Conservation (phyloP, 2,888 invertebrate genomes). For the Cataglyphis albicans region DNA sequence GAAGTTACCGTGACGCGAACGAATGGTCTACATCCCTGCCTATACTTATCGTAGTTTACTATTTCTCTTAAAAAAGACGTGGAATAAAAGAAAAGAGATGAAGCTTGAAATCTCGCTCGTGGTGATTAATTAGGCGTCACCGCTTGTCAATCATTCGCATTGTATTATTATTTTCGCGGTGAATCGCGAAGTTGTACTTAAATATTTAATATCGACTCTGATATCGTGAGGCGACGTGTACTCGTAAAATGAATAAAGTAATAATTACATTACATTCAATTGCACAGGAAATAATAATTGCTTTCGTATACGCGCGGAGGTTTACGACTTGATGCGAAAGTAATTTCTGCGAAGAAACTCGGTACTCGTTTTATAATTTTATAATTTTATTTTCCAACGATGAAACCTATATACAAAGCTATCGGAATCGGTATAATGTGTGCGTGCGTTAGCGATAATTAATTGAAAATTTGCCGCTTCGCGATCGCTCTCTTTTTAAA, state of each 20-base stretch:
- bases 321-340: background rate
- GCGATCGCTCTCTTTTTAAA: background rate
- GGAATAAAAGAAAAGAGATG: background rate
- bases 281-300: conserved; percentile 12
- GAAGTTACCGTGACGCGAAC: conserved; percentile 39
- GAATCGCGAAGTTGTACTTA: background rate
- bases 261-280: conserved; percentile 21
- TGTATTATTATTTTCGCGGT: conserved; percentile 17
- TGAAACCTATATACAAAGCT: background rate
- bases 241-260: conserved; percentile 5
- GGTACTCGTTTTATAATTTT: background rate
- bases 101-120: background rate
- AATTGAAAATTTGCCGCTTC: conserved; percentile 20
- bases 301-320: background rate
- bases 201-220: background rate
- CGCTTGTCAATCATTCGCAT: background rate
- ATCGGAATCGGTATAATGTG: background rate
- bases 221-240: background rate
- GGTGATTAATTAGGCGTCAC: conserved; percentile 14
- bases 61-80: background rate
- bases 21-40: conserved; percentile 20
- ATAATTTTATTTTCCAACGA: background rate
- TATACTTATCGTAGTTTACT: background rate
- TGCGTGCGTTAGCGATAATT: conserved; percentile 12
- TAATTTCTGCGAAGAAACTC: background rate